Evolutionary conservation across 2,888 invertebrate species (phyloP), one percentile per base, ranked within the genome.

Genomic region (Tetragonula carbonaria): DNA sequence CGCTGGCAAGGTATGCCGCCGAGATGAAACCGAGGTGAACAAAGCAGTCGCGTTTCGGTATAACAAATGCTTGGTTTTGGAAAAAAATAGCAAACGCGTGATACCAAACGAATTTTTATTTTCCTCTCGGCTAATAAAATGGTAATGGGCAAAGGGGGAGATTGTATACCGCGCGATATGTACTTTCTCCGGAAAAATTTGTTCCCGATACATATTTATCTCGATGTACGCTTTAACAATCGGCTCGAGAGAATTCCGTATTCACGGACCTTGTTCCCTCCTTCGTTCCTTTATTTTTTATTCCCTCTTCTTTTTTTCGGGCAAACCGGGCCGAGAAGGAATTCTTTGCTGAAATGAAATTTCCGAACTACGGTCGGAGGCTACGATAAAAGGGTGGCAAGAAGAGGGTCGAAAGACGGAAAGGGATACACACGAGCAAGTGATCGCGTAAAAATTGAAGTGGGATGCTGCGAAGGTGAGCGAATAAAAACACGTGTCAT

Each of bases 401-500:
- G 57, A 59, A n/a, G 21, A 65, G 57, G 50, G 63, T 55, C 33
- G 70, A 50, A 51, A 28, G 11, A 18, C 13, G 55, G n/a, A 74
- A 70, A 51, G 57, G 57, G 38, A 28, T 28, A 38, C 38, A 23
- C 57, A 51, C 63, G 6, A n/a, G 16, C 28, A 57, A 73, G 38
- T 14, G 82, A 74, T 74, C 82, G 16, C 51, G 70, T 74, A 71
- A 82, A 82, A 82, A 82, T 80, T 82, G 68, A 57, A 53, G 55
- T 21, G 55, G 57, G 33, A 59, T 28, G 51, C 28, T 33, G 51
- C 13, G 45, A 66, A 38, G 53, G 66, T 71, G 71, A 80, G 78
- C 51, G 78, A 71, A 78, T 71, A 80, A 57, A 79, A 79, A 81
- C 72, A 72, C 53, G 53, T 79, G 79, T 78, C 80, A 45, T 78